Conservation (phyloP, 2,888 invertebrate genomes). For the Drosophila lutescens region DNA sequence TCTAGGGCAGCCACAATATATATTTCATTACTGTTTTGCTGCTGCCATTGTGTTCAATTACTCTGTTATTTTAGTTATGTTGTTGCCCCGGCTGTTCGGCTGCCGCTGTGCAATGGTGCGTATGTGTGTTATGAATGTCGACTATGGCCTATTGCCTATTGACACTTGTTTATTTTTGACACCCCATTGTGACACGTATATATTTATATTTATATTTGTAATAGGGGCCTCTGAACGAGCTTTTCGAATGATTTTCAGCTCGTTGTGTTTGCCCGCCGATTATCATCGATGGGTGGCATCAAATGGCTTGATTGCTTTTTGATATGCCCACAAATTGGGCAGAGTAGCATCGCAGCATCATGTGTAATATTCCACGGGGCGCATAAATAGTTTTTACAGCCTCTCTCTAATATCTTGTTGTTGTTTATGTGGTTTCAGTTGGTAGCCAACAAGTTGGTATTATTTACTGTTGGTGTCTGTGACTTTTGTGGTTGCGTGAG, state of each 20-base stretch:
- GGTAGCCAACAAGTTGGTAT: conserved; percentile 7
- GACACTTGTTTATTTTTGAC: conserved; percentile 75
- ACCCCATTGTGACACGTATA: conserved; percentile 49
- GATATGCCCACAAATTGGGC: conserved; percentile 32
- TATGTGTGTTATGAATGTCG: conserved; percentile 42
- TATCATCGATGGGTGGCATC: conserved; percentile 26
- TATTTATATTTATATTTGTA: conserved; percentile 11
- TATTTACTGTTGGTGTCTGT: conserved; percentile 15
- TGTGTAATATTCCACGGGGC: conserved; percentile 1
- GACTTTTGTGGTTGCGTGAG: conserved; percentile 44
- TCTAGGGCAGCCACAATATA: conserved; percentile 63
- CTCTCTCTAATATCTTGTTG: background rate
- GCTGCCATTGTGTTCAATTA: conserved; percentile 52
- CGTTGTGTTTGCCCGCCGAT: conserved; percentile 20
- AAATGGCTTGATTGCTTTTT: conserved; percentile 32
- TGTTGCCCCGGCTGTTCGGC: conserved; percentile 17
- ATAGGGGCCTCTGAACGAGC: conserved; percentile 4
- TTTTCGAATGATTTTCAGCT: conserved; percentile 8
- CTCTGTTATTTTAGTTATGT: conserved; percentile 45
- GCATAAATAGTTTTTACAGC: conserved; percentile 16
- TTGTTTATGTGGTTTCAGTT: conserved; percentile 11
- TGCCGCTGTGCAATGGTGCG: conserved; percentile 31
- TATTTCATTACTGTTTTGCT: conserved; percentile 34
- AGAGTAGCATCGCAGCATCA: conserved; percentile 6
- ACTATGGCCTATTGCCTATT: conserved; percentile 61